Conservation (phyloP, 2,113 vertebrate species). For the Dicerorhinus sumatrensis region DNA sequence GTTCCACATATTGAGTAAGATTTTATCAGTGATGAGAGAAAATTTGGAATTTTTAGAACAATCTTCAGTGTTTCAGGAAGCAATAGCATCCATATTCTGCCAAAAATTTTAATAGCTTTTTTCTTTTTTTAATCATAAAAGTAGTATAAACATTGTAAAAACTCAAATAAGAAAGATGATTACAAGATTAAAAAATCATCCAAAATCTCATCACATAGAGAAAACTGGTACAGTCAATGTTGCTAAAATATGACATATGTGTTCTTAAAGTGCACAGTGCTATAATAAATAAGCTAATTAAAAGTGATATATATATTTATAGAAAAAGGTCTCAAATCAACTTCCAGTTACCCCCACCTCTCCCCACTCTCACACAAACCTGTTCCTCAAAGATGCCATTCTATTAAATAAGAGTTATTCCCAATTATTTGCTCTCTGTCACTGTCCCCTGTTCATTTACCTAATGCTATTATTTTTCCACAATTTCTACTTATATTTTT, state of each 20-base stretch:
- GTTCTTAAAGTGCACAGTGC: neutral
- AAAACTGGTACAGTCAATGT: neutral
- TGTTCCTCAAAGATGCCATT: neutral
- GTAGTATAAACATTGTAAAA: constrained; percentile 1
- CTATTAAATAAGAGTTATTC: neutral
- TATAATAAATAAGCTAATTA: constrained; percentile 26
- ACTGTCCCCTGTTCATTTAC: neutral
- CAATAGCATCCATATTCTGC: neutral
- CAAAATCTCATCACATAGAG: neutral
- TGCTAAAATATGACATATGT: neutral
- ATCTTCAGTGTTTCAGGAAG: constrained; percentile 15
- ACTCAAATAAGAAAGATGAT: neutral
- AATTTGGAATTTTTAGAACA: neutral
- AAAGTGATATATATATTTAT: neutral
- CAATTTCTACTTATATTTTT: neutral
- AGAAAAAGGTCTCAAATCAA: neutral
- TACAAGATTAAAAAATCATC: constrained; percentile 24
- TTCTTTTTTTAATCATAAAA: constrained; percentile 12
- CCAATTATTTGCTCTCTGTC: neutral
- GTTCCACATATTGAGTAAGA: neutral
- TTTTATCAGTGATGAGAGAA: neutral
- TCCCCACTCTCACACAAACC: neutral
- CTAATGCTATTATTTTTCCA: neutral
- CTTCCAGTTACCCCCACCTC: neutral
- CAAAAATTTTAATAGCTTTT: constrained; percentile 5